Base-by-base conservation (phyloP, 2,113 vertebrate genomes). In the Illadopsis cleaveri region DNA sequence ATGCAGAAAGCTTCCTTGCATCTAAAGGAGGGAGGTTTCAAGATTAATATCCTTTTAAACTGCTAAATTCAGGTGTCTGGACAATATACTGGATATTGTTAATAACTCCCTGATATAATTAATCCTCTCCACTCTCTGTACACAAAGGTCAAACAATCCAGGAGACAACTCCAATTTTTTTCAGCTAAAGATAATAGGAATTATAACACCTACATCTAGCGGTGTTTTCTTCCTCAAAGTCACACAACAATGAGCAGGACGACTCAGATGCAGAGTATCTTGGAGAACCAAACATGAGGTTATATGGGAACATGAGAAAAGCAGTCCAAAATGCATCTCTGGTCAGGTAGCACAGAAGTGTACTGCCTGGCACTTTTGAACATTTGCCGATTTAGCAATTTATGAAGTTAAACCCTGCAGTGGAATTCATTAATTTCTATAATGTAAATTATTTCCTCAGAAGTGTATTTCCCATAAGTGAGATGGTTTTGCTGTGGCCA, bases 381-480 rank as follows among this genome's bases (percentile, higher is more conserved):
- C 58, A 78, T 89, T 75, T 92, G 73, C 56, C 57, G 64, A 88
- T 84, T 83, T 94, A 88, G 82, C 76, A 86, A 85, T 88, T 92
- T 92, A 69, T 90, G 66, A 93, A 96, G 57, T 80, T 80, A 94
- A 94, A 89, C 8, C 16, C 48, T 83, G 42, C 60, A 86, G 84
- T 64, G 82, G 82, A 96, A 96, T 81, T 94, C 76, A 92, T 95
- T 94, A 94, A 92, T 95, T 97, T 94, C 65, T 93, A 28, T 72
- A 83, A 89, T 68, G 75, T 91, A 95, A 95, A 93, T 95, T 91
- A 89, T 95, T 96, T 95, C 64, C 71, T 92, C 86, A 94, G 96
- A 96, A 88, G 86, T 90, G 42, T 88, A 87, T 90, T 93, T 96
- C 96, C 95, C 94, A 87, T 82, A 95, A 96, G 93, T 93, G 82